Evolutionary conservation across 2,888 invertebrate species (phyloP).

Genomic region (Andrena minutula): DNA sequence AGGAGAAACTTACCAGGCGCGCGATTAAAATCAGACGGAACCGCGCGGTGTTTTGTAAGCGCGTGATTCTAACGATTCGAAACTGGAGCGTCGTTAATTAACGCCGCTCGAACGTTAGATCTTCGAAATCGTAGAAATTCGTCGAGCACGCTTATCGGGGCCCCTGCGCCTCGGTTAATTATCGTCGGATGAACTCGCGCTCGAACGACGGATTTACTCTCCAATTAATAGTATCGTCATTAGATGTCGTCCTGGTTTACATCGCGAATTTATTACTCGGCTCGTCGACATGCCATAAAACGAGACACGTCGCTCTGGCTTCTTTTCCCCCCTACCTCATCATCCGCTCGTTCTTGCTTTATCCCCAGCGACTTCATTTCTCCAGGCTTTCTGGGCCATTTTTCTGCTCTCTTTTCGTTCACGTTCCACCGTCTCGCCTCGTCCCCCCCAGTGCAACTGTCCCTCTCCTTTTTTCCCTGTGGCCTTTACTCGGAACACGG

Average conservation of each 20-base stretch:
- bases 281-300: background rate
- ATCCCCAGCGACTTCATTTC: slow-evolving; percentile 29
- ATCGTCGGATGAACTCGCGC: slow-evolving; percentile 16
- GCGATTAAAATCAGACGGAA: slow-evolving; percentile 50
- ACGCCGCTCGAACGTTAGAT: slow-evolving; percentile 36
- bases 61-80: slow-evolving; percentile 41
- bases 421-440: slow-evolving; percentile 17
- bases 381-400: slow-evolving; percentile 17
- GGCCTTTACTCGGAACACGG: slow-evolving; percentile 25
- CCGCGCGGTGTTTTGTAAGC: slow-evolving; percentile 43
- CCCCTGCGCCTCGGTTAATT: slow-evolving; percentile 51
- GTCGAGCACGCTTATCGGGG: slow-evolving; percentile 32
- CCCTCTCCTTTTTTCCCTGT: slow-evolving; percentile 1
- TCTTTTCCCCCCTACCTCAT: background rate
- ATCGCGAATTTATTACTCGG: slow-evolving; percentile 24
- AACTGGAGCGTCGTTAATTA: slow-evolving; percentile 54
- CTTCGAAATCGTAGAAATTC: slow-evolving; percentile 20
- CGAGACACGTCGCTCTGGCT: background rate
- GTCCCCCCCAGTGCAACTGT: background rate
- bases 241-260: slow-evolving; percentile 2
- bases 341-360: slow-evolving; percentile 3
- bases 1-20: slow-evolving; percentile 33
- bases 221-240: slow-evolving; percentile 44
- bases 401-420: background rate
- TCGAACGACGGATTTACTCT: slow-evolving; percentile 29